Evolutionary conservation across 2,888 invertebrate genomes (phyloP), one percentile per base, ranked within the genome.

Genomic region (Liodrosophila aerea): DNA sequence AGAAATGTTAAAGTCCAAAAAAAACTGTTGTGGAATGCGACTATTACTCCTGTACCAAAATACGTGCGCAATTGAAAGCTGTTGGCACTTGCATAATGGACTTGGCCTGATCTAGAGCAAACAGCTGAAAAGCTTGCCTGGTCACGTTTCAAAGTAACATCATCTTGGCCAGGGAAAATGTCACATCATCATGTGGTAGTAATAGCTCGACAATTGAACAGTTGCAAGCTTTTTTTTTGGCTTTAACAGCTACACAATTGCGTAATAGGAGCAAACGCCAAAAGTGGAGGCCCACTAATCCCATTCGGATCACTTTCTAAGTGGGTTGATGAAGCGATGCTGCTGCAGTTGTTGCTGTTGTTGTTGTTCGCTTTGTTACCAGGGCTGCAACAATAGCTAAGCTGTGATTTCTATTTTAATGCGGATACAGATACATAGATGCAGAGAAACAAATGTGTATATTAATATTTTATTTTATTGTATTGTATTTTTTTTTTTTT

Each of bases 301-400:
- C 58, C 66, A 73, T 73, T 80, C 59, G 70, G 64, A 83, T 67
- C 84, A 80, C 84, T 78, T 83, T 78, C 81, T 67, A 73, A 65
- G 56, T 50, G 64, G 57, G 67, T 59, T 65, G 62, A 22, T 22
- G 22, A 22, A 22, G 12, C 29, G 16, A 36, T 29, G 34, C 27
- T 44, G 40, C 34, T 34, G 43, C 51, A 15, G 44, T 8, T 27
- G 31, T 11, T 7, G 22, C 39, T 46, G 15, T 40, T 43, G 44
- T 12, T 31, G 39, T 39, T 31, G 29, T 13, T 16, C 4, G 9
- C 11, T 13, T 13, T 12, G 44, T 9, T 29, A 39, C 15, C 31
- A 37, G 4, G 33, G 29, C 34, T 46, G 11, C 37, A 13, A 9
- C 34, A 22, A 22, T 22, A 22, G 41, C 40, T 27, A 12, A 16